Base-by-base conservation (phyloP, 2,113 vertebrate genomes). In the Scortum barcoo region DNA sequence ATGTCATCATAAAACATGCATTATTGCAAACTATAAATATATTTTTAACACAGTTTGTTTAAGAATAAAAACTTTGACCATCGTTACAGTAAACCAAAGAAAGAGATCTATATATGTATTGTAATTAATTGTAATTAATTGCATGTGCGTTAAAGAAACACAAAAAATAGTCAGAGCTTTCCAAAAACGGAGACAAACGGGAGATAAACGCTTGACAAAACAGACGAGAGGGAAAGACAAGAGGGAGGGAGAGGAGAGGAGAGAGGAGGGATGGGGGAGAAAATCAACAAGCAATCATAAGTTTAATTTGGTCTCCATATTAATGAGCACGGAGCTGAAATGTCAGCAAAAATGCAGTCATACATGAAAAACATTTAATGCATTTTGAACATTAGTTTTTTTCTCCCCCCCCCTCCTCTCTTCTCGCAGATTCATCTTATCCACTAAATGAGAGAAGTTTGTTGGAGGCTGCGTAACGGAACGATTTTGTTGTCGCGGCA, bases 301-400 rank as follows among this genome's bases (percentile, higher is more conserved):
- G 76, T 94, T 94, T 95, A 95, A 95, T 95, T 95, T 91, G 86
- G 91, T 95, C 91, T 93, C 88, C 93, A 95, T 95, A 93, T 95
- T 95, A 95, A 95, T 94, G 93, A 93, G 89, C 88, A 74, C 63
- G 53, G 91, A 93, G 93, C 91, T 94, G 94, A 94, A 94, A 95
- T 94, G 94, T 95, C 95, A 95, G 95, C 95, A 95, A 85, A 95
- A 95, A 93, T 76, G 90, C 95, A 94, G 91, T 93, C 93, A 95
- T 90, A 95, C 95, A 95, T 95, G 94, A 95, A 94, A 89, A 94
- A 92, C 88, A 93, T 92, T 95, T 94, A 95, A 95, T 95, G 94
- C 91, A 88, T 90, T 94, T 91, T 93, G 77, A 92, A 87, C 92
- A 88, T 85, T 71, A 46, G 54, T 19, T 57, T 80, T 85, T 87